Conservation (phyloP, 2,888 invertebrate genomes). For the Gymnosoma rotundatum region DNA sequence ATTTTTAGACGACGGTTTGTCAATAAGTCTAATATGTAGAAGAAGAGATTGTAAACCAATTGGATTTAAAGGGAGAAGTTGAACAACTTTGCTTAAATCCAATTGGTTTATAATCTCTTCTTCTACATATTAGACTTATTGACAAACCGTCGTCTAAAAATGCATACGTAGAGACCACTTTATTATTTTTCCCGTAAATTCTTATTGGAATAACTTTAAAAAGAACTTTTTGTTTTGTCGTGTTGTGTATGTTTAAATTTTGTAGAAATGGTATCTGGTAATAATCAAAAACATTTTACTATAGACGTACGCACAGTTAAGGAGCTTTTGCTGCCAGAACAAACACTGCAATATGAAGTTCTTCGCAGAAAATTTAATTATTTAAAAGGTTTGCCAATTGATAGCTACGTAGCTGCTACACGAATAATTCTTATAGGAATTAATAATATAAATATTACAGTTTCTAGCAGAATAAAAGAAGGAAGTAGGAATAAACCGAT, state of each 20-base stretch:
- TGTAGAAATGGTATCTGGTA: constrained; percentile 47
- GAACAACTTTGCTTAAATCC: constrained; percentile 59
- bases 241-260: neutral
- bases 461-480: no score
- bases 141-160: no score
- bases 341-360: constrained; percentile 33
- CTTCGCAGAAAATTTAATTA: neutral
- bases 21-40: no score
- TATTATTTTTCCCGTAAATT: constrained; percentile 38
- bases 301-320: constrained; percentile 49
- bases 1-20: no score
- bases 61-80: constrained; percentile 55
- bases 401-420: neutral
- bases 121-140: no score
- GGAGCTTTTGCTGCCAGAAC: constrained; percentile 35
- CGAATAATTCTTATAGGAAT: no score
- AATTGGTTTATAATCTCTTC: constrained; percentile 7
- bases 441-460: no score
- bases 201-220: constrained; percentile 48
- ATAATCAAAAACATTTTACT: constrained; percentile 30
- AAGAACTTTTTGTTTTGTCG: constrained; percentile 3
- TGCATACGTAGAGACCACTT: no score
- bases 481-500: no score
- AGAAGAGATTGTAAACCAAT: neutral
- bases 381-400: no score